Evolutionary conservation across 2,113 vertebrate species (phyloP), one percentile per base, ranked within the genome.

Genomic region (Pampusana beccarii): DNA sequence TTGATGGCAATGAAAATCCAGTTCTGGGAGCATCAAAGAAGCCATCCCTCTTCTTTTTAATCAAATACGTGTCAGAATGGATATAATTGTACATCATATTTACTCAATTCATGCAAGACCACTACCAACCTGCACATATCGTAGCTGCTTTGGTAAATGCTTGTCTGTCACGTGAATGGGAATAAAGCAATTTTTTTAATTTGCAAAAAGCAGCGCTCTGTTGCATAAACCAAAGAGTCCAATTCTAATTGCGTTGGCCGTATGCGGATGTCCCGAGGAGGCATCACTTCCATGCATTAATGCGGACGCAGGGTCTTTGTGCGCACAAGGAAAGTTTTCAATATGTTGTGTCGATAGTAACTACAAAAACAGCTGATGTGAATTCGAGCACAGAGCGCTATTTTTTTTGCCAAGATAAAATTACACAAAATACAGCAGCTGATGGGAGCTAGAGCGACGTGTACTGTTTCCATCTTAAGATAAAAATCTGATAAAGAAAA

Each of bases 401-500:
- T 82, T 95, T 85, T 58, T 58, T 53, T 95, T 86, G 61, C 82
- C 50, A 11, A 93, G 74, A 93, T 93, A 89, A 97, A 95, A 72
- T 87, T 28, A 36, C 79, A 14, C 93, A 71, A 62, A 96, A 78
- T 54, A 64, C 15, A 94, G 75, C 85, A 94, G 88, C 95, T 93
- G 92, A 84, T 71, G 70, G 78, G 56, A 61, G 82, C 84, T 90
- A 18, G 70, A 93, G 60, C 25, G 20, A 44, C 6, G 40, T 97
- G 72, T 80, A n/a, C 88, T 81, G 69, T 93, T 97, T 96, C 95
- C 80, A 93, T 97, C 78, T 78, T 90, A 93, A 96, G 92, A 95
- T 95, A 97, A 97, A 91, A 96, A 96, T 94, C 84, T 84, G 94
- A 96, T 97, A 96, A 97, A 86, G 94, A 88, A 95, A 97, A 91